phyloP scores from a whole-genome alignment of 2,797 vertebrate genomes.

The Spinibarbus caldwelli region DNA sequence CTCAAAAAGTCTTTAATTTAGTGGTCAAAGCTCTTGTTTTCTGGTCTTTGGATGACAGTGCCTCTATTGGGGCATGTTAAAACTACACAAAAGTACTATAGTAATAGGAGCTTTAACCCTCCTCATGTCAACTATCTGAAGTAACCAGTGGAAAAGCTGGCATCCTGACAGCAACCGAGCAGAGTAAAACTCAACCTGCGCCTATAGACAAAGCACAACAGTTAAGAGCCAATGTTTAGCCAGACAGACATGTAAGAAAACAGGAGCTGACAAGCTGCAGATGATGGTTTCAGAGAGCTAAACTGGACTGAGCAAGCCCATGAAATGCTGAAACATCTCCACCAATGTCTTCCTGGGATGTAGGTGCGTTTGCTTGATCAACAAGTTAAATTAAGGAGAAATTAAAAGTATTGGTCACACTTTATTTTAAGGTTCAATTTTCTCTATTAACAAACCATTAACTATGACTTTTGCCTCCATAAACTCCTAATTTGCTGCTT shows the following conservation, averaged over 20 bases:
- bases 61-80: constrained; percentile 34
- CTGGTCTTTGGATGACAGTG: constrained; percentile 13
- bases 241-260: constrained; percentile 42
- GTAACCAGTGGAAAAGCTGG: constrained; percentile 36
- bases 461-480: not conserved
- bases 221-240: constrained; percentile 58
- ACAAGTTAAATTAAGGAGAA: not conserved
- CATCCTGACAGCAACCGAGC: constrained; percentile 48
- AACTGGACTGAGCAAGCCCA: constrained; percentile 26
- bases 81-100: constrained; percentile 10
- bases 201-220: constrained; percentile 45
- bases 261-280: constrained; percentile 37
- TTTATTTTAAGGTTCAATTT: not conserved
- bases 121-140: constrained; percentile 45
- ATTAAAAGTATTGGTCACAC: not conserved
- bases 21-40: not conserved
- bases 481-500: not conserved
- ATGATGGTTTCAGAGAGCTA: constrained; percentile 36
- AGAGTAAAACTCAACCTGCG: constrained; percentile 52
- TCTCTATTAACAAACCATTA: not conserved
- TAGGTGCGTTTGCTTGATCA: not conserved
- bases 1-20: not conserved
- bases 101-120: constrained; percentile 10
- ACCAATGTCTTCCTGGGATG: not conserved
- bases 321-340: constrained; percentile 24